phyloP scores from a whole-genome alignment of 1,140 invertebrate species.

The Wasmannia auropunctata region DNA sequence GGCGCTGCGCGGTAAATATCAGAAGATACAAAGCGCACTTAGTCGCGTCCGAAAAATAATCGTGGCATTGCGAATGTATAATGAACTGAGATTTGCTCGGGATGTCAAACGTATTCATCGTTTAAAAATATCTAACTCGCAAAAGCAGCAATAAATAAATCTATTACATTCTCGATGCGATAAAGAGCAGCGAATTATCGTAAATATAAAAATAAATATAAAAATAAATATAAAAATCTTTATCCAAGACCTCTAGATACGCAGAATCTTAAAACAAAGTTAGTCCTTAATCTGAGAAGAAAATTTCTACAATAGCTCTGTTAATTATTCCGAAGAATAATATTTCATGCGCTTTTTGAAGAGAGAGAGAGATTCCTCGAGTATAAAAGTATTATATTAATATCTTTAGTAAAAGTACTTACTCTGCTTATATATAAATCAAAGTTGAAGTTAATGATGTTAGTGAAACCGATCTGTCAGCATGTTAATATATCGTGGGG shows the following conservation, averaged over 20 bases:
- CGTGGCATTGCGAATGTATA: neutral
- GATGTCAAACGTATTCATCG: constrained; percentile 3
- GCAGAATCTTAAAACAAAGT: neutral
- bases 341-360: neutral
- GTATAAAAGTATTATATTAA: no score
- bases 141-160: constrained; percentile 8
- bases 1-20: neutral
- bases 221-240: neutral
- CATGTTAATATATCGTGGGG: neutral
- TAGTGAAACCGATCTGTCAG: neutral
- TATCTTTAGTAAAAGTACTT: neutral
- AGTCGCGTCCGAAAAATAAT: neutral
- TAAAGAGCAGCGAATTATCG: neutral
- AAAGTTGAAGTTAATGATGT: neutral
- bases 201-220: neutral
- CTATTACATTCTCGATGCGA: no score
- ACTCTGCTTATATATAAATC: neutral
- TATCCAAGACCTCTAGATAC: neutral
- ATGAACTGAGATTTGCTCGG: neutral
- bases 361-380: neutral
- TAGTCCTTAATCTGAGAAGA: neutral
- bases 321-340: neutral
- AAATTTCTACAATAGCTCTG: neutral
- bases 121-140: neutral
- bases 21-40: neutral